A percentile compares a stretch with the other conserved stretches of the same genome.
Conservation (phyloP, 2,797 vertebrate species). For the Anolis apletophallus region DNA sequence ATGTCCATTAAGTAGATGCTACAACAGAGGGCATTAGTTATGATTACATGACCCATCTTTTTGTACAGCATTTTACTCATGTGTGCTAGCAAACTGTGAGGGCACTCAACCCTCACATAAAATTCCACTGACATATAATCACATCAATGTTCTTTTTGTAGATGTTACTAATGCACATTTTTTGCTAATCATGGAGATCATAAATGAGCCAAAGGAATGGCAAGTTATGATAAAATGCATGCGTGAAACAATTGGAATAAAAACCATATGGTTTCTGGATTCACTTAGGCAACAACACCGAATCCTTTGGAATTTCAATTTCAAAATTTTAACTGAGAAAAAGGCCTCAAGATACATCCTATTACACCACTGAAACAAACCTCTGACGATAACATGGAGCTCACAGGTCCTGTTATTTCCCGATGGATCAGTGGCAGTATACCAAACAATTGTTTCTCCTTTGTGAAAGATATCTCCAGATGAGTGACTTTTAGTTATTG, state of each 20-base stretch:
- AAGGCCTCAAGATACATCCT: background rate
- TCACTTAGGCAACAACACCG: background rate
- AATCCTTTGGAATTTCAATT: background rate
- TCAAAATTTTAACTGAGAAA: background rate
- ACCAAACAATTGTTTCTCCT: conserved; percentile 89
- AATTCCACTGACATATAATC: background rate
- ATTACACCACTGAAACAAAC: conserved; percentile 71
- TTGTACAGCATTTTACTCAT: background rate
- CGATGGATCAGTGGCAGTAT: conserved; percentile 88
- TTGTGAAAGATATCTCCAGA: conserved; percentile 88
- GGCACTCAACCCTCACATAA: background rate
- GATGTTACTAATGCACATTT: background rate
- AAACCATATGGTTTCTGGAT: background rate
- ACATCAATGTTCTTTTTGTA: background rate
- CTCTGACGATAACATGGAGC: conserved; percentile 90
- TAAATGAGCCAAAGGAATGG: background rate
- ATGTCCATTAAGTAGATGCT: background rate
- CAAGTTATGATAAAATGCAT: background rate
- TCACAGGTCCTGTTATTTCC: conserved; percentile 94
- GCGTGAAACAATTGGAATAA: background rate
- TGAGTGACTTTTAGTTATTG: conserved; percentile 84
- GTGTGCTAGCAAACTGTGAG: no score
- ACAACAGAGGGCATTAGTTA: background rate
- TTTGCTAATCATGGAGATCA: background rate
- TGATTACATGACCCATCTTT: background rate